These are phyloP conservation scores for Eulemur albifrons DNA, from an alignment of 2,797 vertebrate species.

Conservation along the genomic window DNA sequence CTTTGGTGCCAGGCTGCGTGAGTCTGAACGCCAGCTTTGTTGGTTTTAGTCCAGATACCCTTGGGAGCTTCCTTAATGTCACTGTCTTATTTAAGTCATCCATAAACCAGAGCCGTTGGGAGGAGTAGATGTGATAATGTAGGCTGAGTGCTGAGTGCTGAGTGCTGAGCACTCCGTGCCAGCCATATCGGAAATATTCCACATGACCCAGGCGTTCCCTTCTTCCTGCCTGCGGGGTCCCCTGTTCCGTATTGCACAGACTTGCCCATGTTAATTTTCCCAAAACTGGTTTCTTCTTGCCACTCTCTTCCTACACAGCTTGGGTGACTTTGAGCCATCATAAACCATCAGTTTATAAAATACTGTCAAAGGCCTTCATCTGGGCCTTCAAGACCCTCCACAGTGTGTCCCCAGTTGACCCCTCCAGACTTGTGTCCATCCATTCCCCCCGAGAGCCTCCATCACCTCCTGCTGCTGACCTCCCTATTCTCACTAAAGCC, in stretches of 20 bases:
- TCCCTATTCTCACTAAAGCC: neutral
- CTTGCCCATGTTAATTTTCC: neutral
- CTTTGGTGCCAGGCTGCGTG: neutral
- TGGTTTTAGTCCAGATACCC: neutral
- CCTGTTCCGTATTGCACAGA: neutral
- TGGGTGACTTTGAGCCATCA: neutral
- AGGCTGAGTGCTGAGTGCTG: too few relatives aligned
- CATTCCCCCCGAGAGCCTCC: too few relatives aligned
- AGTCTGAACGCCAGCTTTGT: neutral
- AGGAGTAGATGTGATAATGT: neutral
- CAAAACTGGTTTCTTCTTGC: neutral
- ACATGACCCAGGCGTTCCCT: too few relatives aligned
- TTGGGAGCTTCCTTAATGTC: neutral
- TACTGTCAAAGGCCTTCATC: neutral
- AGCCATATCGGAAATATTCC: accelerated
- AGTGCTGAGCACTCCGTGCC: too few relatives aligned
- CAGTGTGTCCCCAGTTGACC: neutral
- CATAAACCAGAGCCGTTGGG: neutral
- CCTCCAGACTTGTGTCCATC: neutral
- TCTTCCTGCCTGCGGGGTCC: neutral
- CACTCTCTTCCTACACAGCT: neutral
- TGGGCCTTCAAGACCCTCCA: neutral
- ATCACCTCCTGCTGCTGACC: neutral
- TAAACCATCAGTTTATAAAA: neutral
- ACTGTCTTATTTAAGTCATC: neutral